phyloP scores from a whole-genome alignment of 2,888 invertebrate genomes.

The Microctonus hyperodae region DNA sequence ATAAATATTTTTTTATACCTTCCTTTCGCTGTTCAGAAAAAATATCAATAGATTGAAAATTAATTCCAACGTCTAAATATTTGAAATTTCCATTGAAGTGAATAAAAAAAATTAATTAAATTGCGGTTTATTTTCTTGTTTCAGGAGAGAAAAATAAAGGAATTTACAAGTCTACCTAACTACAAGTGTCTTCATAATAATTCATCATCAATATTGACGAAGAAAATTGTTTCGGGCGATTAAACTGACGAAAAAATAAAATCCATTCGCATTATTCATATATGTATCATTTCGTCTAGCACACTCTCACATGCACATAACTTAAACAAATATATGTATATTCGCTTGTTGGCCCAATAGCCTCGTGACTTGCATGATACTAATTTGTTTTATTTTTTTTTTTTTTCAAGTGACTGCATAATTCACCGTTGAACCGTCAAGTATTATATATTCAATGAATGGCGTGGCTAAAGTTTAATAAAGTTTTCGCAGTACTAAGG shows the following conservation, averaged over 20 bases:
- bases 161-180: too few relatives aligned
- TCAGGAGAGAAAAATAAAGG: background rate
- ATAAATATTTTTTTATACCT: background rate
- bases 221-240: slow-evolving; percentile 22
- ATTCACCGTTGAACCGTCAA: slow-evolving; percentile 26
- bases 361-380: slow-evolving; percentile 32
- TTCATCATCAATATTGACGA: background rate
- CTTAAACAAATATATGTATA: background rate
- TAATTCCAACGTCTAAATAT: too few relatives aligned
- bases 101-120: too few relatives aligned
- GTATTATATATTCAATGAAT: slow-evolving; percentile 24
- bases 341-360: slow-evolving; percentile 25
- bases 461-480: slow-evolving; percentile 13
- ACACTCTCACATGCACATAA: slow-evolving; percentile 6
- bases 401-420: slow-evolving; percentile 20
- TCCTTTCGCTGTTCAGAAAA: slow-evolving; percentile 17
- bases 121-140: slow-evolving; percentile 7
- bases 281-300: too few relatives aligned
- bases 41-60: too few relatives aligned
- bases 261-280: background rate
- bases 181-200: too few relatives aligned
- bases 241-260: background rate
- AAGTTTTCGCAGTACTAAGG: slow-evolving; percentile 17
- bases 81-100: too few relatives aligned
- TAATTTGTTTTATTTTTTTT: slow-evolving; percentile 21